These are phyloP conservation scores for Charina bottae DNA, from an alignment of 2,113 vertebrate genomes.

Conservation along the genomic window DNA sequence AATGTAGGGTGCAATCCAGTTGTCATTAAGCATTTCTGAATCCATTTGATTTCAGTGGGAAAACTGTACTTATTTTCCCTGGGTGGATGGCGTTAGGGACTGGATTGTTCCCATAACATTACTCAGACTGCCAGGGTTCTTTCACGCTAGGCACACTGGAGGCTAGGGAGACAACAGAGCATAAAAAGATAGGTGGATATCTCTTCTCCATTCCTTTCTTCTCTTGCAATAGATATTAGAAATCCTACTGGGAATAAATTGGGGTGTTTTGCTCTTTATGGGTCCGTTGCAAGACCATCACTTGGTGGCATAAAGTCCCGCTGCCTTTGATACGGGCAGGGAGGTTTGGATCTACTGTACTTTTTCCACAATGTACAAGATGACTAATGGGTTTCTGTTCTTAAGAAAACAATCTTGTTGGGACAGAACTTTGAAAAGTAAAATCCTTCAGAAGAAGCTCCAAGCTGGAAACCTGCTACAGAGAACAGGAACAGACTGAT, in stretches of 20 bases:
- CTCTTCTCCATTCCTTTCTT: background rate
- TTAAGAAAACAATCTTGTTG: background rate
- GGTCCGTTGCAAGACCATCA: background rate
- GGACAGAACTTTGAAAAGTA: background rate
- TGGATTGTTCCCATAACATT: background rate
- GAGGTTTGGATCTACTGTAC: background rate
- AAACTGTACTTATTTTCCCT: background rate
- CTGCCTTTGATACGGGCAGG: background rate
- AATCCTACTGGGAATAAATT: background rate
- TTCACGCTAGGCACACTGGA: background rate
- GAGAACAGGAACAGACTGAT: background rate
- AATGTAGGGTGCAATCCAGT: background rate
- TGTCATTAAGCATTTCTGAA: background rate
- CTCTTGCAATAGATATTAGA: background rate
- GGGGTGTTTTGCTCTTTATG: background rate
- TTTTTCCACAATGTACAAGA: background rate
- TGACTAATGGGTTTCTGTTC: background rate
- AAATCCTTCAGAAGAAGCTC: background rate
- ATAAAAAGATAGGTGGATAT: background rate
- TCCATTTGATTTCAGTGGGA: slow-evolving; percentile 8
- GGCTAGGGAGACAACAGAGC: background rate
- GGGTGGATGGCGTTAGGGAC: background rate
- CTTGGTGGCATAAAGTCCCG: background rate
- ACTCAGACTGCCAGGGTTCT: background rate
- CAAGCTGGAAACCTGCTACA: background rate